phyloP scores from a whole-genome alignment of 2,888 invertebrate species.

The Steinernema hermaphroditum region DNA sequence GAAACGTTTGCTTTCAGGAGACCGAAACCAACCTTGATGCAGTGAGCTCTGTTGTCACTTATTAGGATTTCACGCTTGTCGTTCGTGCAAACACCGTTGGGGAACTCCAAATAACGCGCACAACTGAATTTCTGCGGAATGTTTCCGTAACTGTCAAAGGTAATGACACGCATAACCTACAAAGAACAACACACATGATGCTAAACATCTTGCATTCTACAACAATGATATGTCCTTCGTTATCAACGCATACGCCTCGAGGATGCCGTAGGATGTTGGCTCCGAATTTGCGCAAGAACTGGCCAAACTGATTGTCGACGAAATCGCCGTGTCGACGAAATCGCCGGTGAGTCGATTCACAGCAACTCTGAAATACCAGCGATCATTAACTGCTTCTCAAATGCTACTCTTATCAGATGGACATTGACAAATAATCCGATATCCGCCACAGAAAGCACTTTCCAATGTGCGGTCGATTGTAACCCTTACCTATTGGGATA shows the following conservation, averaged over 20 bases:
- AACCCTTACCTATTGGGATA: slow-evolving; percentile 82
- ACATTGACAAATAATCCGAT: too few relatives aligned
- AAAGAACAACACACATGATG: too few relatives aligned
- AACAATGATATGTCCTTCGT: slow-evolving; percentile 94
- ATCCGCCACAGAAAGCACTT: too few relatives aligned
- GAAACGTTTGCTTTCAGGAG: background rate
- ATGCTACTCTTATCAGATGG: too few relatives aligned
- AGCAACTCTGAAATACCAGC: slow-evolving; percentile 77
- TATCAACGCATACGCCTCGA: slow-evolving; percentile 94
- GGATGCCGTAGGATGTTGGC: slow-evolving; percentile 98
- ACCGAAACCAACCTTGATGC: slow-evolving; percentile 76
- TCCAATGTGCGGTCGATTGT: too few relatives aligned
- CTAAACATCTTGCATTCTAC: slow-evolving; percentile 93
- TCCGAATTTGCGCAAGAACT: slow-evolving; percentile 97
- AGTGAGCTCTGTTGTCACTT: slow-evolving; percentile 97
- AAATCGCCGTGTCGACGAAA: slow-evolving; percentile 92
- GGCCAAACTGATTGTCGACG: slow-evolving; percentile 98
- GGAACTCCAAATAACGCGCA: slow-evolving; percentile 76
- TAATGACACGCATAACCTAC: slow-evolving; percentile 95
- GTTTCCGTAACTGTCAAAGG: slow-evolving; percentile 89
- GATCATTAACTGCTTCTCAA: too few relatives aligned
- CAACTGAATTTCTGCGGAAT: slow-evolving; percentile 90
- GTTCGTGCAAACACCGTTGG: slow-evolving; percentile 97
- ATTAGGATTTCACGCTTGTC: slow-evolving; percentile 99
- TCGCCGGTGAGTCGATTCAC: slow-evolving; percentile 95